phyloP scores from a whole-genome alignment of 2,888 invertebrate species.

The Pseudoips prasinana region DNA sequence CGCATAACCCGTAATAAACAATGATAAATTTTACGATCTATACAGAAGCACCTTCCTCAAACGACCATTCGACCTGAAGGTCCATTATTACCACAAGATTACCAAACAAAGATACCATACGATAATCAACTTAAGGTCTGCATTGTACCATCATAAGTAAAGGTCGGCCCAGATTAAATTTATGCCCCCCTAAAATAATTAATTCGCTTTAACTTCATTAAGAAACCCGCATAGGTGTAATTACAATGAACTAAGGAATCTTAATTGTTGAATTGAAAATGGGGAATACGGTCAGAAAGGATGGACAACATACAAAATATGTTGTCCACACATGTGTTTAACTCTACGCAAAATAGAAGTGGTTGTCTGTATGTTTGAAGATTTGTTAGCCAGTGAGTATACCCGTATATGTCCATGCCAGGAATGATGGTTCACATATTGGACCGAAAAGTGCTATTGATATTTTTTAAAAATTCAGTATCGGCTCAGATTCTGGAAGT shows the following conservation, averaged over 20 bases:
- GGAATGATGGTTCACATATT: too few relatives aligned
- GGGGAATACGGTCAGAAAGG: constrained; percentile 39
- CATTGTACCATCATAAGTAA: constrained; percentile 68
- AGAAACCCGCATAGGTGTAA: constrained; percentile 81
- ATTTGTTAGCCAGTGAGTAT: too few relatives aligned
- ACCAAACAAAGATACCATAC: constrained; percentile 45
- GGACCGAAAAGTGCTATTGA: too few relatives aligned
- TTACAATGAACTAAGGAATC: constrained; percentile 80
- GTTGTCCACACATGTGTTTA: neutral
- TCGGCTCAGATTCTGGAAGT: too few relatives aligned
- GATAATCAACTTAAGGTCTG: constrained; percentile 54
- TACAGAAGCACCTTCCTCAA: too few relatives aligned
- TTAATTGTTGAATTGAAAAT: constrained; percentile 76
- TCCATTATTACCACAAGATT: constrained; percentile 32
- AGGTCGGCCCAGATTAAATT: constrained; percentile 75
- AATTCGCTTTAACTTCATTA: constrained; percentile 82
- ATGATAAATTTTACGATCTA: too few relatives aligned
- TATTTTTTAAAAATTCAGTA: too few relatives aligned
- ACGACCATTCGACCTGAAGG: neutral
- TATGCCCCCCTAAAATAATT: constrained; percentile 77
- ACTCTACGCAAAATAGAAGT: too few relatives aligned
- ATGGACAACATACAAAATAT: constrained; percentile 4
- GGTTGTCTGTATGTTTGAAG: too few relatives aligned
- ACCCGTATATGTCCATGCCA: too few relatives aligned
- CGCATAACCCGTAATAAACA: too few relatives aligned